Evolutionary conservation across 1,140 invertebrate species (phyloP).

Genomic region (Drosophila tristis): DNA sequence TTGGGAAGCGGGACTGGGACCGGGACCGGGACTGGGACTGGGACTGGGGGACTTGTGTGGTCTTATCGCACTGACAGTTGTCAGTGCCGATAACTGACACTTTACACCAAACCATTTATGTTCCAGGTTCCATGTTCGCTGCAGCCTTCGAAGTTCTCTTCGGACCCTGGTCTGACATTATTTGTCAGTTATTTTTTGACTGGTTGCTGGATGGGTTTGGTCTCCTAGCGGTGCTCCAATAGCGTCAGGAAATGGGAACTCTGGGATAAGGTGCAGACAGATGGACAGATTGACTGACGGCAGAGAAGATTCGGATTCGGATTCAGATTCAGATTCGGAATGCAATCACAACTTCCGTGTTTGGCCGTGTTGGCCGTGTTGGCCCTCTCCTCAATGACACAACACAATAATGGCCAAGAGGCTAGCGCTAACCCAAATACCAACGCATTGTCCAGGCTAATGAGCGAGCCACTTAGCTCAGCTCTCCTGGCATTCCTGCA

Average conservation of each 20-base stretch:
- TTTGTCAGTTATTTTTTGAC: slow-evolving; percentile 5
- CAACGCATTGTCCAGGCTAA: slow-evolving; percentile 44
- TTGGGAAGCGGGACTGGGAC: background rate
- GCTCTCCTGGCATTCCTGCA: slow-evolving; percentile 35
- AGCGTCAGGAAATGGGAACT: background rate
- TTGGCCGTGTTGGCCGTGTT: slow-evolving; percentile 2
- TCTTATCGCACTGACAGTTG: slow-evolving; percentile 59
- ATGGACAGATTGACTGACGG: background rate
- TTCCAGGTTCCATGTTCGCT: background rate
- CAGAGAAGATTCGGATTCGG: slow-evolving; percentile 2
- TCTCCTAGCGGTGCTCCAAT: background rate
- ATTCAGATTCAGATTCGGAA: slow-evolving; percentile 18
- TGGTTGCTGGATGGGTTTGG: slow-evolving; percentile 2
- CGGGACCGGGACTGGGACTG: background rate
- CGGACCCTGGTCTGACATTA: background rate
- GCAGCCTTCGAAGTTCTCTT: background rate
- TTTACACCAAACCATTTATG: slow-evolving; percentile 52
- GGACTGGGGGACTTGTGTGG: slow-evolving; percentile 30
- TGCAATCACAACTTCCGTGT: slow-evolving; percentile 12
- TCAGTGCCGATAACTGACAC: slow-evolving; percentile 63
- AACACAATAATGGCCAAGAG: background rate
- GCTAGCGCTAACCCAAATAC: slow-evolving; percentile 26
- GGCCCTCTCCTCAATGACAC: slow-evolving; percentile 1
- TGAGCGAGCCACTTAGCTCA: slow-evolving; percentile 17
- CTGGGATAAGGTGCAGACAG: background rate